Evolutionary conservation across 2,888 invertebrate species (phyloP).

Genomic region (Pristionchus mayeri): DNA sequence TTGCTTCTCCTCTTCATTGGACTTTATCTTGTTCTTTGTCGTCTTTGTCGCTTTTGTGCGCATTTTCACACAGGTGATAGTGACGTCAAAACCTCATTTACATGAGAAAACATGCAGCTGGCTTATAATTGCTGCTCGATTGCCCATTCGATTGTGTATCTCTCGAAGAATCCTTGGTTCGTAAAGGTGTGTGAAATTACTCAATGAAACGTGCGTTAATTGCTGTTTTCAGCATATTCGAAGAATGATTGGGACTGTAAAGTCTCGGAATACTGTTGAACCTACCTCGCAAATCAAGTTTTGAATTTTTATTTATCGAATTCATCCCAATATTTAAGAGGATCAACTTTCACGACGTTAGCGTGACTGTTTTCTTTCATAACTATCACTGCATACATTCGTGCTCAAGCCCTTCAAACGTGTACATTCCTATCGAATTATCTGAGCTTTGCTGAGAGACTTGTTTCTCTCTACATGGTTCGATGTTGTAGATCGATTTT

Average conservation of each 20-base stretch:
- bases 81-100: neutral
- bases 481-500: too few species aligned
- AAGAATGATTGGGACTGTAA: neutral
- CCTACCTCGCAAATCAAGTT: neutral
- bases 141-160: neutral
- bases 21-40: neutral
- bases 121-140: neutral
- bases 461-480: too few species aligned
- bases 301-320: neutral
- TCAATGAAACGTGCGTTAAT: neutral
- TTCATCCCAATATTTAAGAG: neutral
- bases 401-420: too few species aligned
- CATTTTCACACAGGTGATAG: neutral
- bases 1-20: neutral
- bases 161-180: conserved; percentile 6
- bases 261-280: neutral
- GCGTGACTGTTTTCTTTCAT: too few species aligned
- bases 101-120: neutral
- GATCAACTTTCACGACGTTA: too few species aligned
- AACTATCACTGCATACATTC: too few species aligned
- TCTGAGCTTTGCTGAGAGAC: too few species aligned
- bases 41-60: neutral
- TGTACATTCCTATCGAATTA: too few species aligned
- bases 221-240: neutral
- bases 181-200: neutral